Percentiles rank a stretch among this genome's conserved stretches.
phyloP scores from a whole-genome alignment of 2,113 vertebrate species.

The Arizona elegans region DNA sequence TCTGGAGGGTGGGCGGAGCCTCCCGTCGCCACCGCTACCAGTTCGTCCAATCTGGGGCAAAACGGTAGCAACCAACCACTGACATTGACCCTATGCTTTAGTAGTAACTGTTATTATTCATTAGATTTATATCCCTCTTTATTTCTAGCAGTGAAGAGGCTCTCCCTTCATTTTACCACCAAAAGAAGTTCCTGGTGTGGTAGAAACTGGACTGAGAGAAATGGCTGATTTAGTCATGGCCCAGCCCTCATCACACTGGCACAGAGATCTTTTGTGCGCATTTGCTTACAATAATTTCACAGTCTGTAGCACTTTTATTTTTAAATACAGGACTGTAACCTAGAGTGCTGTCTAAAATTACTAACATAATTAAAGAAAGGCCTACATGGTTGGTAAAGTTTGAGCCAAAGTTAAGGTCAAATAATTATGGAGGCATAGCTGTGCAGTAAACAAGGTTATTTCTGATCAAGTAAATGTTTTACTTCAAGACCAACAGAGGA shows the following conservation, averaged over 20 bases:
- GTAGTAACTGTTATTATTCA: not conserved
- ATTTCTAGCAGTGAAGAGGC: not conserved
- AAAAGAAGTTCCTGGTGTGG: not conserved
- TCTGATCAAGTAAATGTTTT: slow-evolving; percentile 23
- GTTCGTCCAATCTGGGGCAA: too few relatives aligned
- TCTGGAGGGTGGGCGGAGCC: too few relatives aligned
- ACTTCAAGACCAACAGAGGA: slow-evolving; percentile 16
- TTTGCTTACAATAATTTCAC: slow-evolving; percentile 25
- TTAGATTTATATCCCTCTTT: not conserved
- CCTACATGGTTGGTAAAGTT: slow-evolving; percentile 25
- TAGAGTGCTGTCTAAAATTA: not conserved
- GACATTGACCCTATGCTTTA: not conserved
- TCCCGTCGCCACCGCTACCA: too few relatives aligned
- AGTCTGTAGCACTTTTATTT: slow-evolving; percentile 25
- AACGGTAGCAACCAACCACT: too few relatives aligned
- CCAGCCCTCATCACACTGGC: not conserved
- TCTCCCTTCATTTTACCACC: not conserved
- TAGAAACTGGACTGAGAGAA: not conserved
- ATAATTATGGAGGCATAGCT: slow-evolving; percentile 15
- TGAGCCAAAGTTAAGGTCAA: slow-evolving; percentile 32
- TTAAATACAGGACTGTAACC: slow-evolving; percentile 12
- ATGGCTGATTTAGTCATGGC: not conserved
- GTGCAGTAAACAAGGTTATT: slow-evolving; percentile 44
- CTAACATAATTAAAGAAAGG: slow-evolving; percentile 22
- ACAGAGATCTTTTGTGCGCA: accelerated